Evolutionary conservation across 2,888 invertebrate species (phyloP).

Genomic region (Sminthurides aquaticus): DNA sequence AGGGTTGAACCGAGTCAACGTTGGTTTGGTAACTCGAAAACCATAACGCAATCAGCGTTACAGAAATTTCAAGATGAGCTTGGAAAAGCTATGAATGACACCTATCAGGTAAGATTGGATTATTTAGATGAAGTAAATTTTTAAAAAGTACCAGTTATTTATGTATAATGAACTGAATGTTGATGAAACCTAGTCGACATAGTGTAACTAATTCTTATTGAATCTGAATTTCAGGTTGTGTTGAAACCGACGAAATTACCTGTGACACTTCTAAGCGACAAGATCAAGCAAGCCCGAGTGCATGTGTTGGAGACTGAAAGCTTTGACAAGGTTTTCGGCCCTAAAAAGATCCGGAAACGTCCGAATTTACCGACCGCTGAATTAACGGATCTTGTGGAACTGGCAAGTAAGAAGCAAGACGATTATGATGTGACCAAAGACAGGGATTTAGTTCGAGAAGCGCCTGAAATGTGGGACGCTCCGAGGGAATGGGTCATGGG

Average conservation of each 20-base stretch:
- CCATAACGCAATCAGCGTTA: conserved; percentile 82
- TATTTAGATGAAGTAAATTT: too few relatives aligned
- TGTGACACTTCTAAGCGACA: conserved; percentile 86
- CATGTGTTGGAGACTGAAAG: conserved; percentile 93
- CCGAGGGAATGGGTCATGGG: conserved; percentile 89
- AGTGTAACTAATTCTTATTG: too few relatives aligned
- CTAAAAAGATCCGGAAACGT: conserved; percentile 82
- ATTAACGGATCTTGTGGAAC: conserved; percentile 67
- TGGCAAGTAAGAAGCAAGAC: conserved; percentile 62
- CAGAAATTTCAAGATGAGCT: conserved; percentile 91
- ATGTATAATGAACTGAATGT: too few relatives aligned
- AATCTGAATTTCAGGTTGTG: conserved; percentile 57
- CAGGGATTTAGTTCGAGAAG: conserved; percentile 69
- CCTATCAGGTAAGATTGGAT: conserved; percentile 61
- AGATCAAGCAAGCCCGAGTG: conserved; percentile 77
- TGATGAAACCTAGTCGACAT: too few relatives aligned
- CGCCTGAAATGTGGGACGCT: conserved; percentile 65
- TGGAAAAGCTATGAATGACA: conserved; percentile 87
- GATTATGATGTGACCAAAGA: conserved; percentile 72
- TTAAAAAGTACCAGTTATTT: too few relatives aligned
- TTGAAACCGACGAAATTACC: conserved; percentile 95
- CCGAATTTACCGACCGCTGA: conserved; percentile 65
- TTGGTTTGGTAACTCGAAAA: conserved; percentile 98
- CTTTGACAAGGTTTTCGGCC: conserved; percentile 90
- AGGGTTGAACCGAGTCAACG: conserved; percentile 94